Base-by-base conservation (phyloP, 1,140 invertebrate genomes). In the Magallana angulata region DNA sequence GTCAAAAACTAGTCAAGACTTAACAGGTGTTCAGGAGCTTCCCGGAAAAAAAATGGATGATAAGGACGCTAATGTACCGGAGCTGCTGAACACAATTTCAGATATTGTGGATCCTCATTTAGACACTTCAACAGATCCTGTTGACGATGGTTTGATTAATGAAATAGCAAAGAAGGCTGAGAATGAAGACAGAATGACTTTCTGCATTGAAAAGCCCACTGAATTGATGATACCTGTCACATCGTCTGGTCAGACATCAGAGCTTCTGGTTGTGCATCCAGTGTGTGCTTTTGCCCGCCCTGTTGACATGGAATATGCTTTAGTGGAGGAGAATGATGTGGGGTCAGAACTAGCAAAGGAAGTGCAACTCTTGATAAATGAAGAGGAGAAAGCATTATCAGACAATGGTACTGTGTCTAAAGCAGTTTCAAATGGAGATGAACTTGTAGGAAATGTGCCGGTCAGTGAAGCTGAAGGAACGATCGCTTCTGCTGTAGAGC, bases 281-380 rank as follows among this genome's bases (percentile, higher is more conserved):
- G 68, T 76, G 68, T 76, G 68, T 76, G 68, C 68, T 30, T 76
- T 76, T 30, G 68, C 68, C 8, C 68, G 68, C 24, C 68, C 68
- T 12, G 24, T 76, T 76, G 36, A 76, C 24, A 76, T 76, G 68
- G 68, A 76, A 24, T 76, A 12, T 76, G 68, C 12, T 30, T 76
- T 76, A 76, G 9, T 76, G 24, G 68, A 30, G 68, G 68, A 76
- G 11, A 76, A 18, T 12, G 18, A 76, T 76, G 68, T 76, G 11
- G 12, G 24, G 68, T 76, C 68, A 30, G 68, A 76, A 9, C 68
- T 76, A 9, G 68, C 68, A 12, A 76, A 76, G 24, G 68, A 76
- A 30, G 68, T 30, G 24, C 18, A 76, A 11, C 68, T 48, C 36
- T 30, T 30, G 24, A 30, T 36, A 12, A 76, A 76, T 30, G 68